Evolutionary conservation across 2,113 vertebrate species (phyloP), one percentile per base, ranked within the genome.

Genomic region (Acanthochromis polyacanthus): DNA sequence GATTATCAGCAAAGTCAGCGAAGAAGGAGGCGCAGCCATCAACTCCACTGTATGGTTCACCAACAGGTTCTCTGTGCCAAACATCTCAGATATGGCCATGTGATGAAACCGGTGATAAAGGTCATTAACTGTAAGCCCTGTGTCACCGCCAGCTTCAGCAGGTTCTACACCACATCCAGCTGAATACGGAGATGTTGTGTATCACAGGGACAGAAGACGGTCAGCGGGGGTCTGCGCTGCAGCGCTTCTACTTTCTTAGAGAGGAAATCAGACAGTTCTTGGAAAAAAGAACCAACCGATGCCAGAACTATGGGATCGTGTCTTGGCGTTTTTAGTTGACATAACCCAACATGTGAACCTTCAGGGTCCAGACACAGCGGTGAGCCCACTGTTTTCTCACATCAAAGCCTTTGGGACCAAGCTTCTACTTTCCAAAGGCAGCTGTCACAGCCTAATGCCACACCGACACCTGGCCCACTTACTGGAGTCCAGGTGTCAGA

Each of bases 141-240:
- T 61, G 30, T 74, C 82, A 86, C 81, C 8, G 19, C 22, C 86
- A 88, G 80, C 88, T 90, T 75, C 85, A 84, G 5, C 78, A 77
- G 58, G 30, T 82, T 45, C 60, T 75, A 0, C 52, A 40, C 0
- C 12, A 85, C 25, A 78, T 85, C 11, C 25, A 81, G 61, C 69
- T 23, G 83, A 90, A 72, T 78, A 87, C 0, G 23, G 82, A 57
- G 64, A 86, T 51, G 23, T 75, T 19, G 8, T 78, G 0, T 83
- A 78, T 66, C 61, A 75, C 79, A 75, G 10, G 0, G 62, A 88
- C 1, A 38, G 82, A 10, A 77, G 69, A 25, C 84, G 78, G n/a
- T 88, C 60, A 88, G 81, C 48, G 51, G 52, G 71, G 83, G 20
- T 79, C 77, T 43, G 82, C 85, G 48, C 62, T 78, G 66, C 61